Evolutionary conservation across 2,113 vertebrate genomes (phyloP), one percentile per base, ranked within the genome.

Genomic region (Etheostoma cragini): DNA sequence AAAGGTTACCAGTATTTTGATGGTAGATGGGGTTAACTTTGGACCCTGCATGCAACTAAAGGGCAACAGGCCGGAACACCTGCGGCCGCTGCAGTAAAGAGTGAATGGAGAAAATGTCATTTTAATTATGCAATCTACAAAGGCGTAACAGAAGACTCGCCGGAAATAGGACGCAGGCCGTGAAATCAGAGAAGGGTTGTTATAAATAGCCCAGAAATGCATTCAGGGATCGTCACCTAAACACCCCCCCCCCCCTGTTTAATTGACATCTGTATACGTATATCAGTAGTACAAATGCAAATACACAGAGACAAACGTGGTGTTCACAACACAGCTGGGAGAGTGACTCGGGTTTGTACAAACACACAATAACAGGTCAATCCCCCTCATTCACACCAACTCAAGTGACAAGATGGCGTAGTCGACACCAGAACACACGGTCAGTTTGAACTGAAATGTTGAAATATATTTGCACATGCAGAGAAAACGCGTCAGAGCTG

Each of bases 231-330:
- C 76, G 19, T 88, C 89, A 81, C 72, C 63, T 82, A 54, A 83
- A 42, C 74, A 42, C 26, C 71, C 72, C 69, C 35, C 73, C 56
- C 46, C 8, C 66, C 62, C 68, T 53, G 62, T 79, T 89, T 85
- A 89, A 90, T 69, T 89, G 91, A 85, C 87, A 92, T 92, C 86
- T 76, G 76, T 84, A 78, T 65, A n/a, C n/a, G n/a, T n/a, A 86
- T 68, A 87, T 89, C 78, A 60, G 79, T 78, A 72, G 69, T 61
- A 72, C 47, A 82, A 74, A 90, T 90, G 79, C 65, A 81, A 89
- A 91, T 86, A 80, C 56, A 72, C 72, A 87, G 85, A 90, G 78
- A 86, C 60, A 87, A 88, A 89, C 49, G 75, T 84, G 50, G 90
- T 75, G 91, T 90, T 92, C 89, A 93, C 92, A 92, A 93, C 88